Evolutionary conservation across 2,797 vertebrate species (phyloP).

Genomic region (Pipistrellus pipistrellus): DNA sequence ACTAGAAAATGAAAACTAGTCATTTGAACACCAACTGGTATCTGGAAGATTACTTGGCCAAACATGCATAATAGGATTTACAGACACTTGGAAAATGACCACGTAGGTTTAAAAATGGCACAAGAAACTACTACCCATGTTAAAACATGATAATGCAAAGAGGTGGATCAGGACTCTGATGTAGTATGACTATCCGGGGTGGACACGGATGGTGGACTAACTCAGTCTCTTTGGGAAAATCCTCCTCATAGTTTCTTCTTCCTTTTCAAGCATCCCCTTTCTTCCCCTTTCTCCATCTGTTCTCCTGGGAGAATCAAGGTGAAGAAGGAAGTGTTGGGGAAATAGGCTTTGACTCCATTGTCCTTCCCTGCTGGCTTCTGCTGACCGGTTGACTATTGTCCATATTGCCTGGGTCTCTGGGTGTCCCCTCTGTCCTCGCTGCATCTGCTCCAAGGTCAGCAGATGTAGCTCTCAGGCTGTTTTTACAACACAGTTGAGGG

Average conservation of each 20-base stretch:
- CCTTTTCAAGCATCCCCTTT: neutral
- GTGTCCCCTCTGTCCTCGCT: fast-evolving
- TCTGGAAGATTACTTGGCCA: neutral
- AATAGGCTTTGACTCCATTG: neutral
- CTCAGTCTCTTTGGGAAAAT: neutral
- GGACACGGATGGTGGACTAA: neutral
- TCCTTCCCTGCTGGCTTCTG: neutral
- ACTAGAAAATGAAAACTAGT: neutral
- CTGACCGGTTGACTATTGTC: fast-evolving
- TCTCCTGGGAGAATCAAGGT: neutral
- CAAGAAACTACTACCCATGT: neutral
- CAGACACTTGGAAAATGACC: neutral
- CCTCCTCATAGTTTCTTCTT: neutral
- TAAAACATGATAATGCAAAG: neutral
- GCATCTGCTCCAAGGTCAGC: neutral
- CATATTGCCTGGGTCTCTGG: neutral
- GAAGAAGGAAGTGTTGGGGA: neutral
- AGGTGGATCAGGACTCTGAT: neutral
- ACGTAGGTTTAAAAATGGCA: neutral
- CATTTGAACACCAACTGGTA: neutral
- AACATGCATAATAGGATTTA: neutral
- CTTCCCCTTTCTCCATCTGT: neutral
- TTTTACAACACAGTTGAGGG: neutral
- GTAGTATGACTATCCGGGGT: fast-evolving
- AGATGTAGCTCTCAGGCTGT: neutral